These are phyloP conservation scores for Drosophila conformis DNA, from an alignment of 2,888 invertebrate genomes.

Conservation along the genomic window DNA sequence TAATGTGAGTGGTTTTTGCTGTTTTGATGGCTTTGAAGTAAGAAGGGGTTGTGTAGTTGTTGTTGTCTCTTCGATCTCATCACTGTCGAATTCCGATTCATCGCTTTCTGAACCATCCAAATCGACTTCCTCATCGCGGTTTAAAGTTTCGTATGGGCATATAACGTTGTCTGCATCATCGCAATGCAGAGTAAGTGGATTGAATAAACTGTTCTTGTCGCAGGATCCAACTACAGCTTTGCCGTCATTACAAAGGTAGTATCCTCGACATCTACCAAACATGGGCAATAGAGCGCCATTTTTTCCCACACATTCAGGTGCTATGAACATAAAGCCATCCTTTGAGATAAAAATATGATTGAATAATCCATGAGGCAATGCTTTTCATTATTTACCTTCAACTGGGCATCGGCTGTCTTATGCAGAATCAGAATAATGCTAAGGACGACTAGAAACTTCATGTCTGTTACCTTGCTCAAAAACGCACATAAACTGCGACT, in stretches of 20 bases:
- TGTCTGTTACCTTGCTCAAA: slow-evolving; percentile 27
- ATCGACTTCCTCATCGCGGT: slow-evolving; percentile 13
- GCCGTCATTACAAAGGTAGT: slow-evolving; percentile 72
- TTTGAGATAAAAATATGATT: slow-evolving; percentile 4
- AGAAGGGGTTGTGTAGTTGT: slow-evolving; percentile 1
- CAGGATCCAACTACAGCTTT: slow-evolving; percentile 68
- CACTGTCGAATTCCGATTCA: slow-evolving; percentile 16
- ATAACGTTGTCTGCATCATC: slow-evolving; percentile 52
- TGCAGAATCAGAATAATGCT: slow-evolving; percentile 31
- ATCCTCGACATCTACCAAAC: slow-evolving; percentile 70
- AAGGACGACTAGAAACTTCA: slow-evolving; percentile 38
- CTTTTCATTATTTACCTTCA: slow-evolving; percentile 39
- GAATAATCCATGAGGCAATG: background rate
- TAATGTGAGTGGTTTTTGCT: slow-evolving; percentile 4
- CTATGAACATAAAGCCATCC: slow-evolving; percentile 53
- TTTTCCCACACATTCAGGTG: slow-evolving; percentile 60
- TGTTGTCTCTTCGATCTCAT: slow-evolving; percentile 19
- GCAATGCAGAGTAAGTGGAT: slow-evolving; percentile 57
- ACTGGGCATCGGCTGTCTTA: slow-evolving; percentile 31
- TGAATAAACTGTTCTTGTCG: slow-evolving; percentile 65
- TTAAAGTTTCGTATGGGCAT: slow-evolving; percentile 47
- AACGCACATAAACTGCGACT: slow-evolving; percentile 44
- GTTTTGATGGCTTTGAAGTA: slow-evolving; percentile 5
- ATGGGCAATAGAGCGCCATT: slow-evolving; percentile 72
- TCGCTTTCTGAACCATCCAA: slow-evolving; percentile 20